Evolutionary conservation across 2,888 invertebrate species (phyloP).

Genomic region (Spialia ferax): DNA sequence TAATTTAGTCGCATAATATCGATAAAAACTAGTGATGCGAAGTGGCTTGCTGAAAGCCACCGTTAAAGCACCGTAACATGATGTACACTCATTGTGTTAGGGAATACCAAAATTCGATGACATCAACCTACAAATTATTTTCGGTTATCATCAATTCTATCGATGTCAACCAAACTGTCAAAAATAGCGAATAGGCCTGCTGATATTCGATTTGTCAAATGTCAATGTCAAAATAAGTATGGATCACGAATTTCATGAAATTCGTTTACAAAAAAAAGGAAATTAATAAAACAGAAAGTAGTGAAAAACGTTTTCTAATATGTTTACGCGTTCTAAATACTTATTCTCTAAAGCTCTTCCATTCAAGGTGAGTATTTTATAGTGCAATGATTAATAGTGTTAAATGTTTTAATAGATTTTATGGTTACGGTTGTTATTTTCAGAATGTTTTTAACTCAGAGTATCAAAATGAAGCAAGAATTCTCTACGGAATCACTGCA

Average conservation of each 20-base stretch:
- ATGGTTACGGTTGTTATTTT: slow-evolving; percentile 53
- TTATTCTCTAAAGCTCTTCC: slow-evolving; percentile 68
- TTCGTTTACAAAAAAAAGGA: slow-evolving; percentile 16
- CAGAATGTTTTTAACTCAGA: slow-evolving; percentile 74
- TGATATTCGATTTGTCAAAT: too few relatives aligned
- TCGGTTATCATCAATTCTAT: too few relatives aligned
- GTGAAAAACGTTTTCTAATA: slow-evolving; percentile 51
- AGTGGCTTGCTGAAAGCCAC: too few relatives aligned
- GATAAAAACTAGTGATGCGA: too few relatives aligned
- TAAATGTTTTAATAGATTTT: slow-evolving; percentile 22
- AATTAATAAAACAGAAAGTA: slow-evolving; percentile 7
- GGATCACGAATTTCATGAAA: slow-evolving; percentile 19
- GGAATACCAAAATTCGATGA: too few relatives aligned
- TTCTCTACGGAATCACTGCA: slow-evolving; percentile 68
- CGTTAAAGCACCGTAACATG: too few relatives aligned
- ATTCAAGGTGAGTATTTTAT: slow-evolving; percentile 61
- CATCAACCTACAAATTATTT: too few relatives aligned
- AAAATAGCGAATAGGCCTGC: too few relatives aligned
- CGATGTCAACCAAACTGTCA: too few relatives aligned
- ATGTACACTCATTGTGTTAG: too few relatives aligned
- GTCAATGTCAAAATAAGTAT: slow-evolving; percentile 29
- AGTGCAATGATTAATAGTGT: slow-evolving; percentile 10
- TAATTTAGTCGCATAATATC: too few relatives aligned
- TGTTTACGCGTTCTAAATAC: slow-evolving; percentile 79
- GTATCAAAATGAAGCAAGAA: slow-evolving; percentile 72